Evolutionary conservation across 2,888 invertebrate species (phyloP).

Genomic region (Carpatolechia fugitivella): DNA sequence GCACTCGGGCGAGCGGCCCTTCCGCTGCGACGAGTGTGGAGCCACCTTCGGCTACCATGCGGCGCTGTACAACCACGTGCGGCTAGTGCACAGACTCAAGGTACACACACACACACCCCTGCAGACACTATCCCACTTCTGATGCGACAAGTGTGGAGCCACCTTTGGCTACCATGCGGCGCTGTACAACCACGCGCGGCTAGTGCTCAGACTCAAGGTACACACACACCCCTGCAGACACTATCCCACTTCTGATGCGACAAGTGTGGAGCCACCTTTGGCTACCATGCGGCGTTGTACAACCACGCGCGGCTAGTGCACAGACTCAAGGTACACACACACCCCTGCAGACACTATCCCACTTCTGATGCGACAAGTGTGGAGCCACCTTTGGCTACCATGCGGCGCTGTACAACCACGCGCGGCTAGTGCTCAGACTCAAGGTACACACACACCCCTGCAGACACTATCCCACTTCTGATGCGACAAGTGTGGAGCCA

Average conservation of each 20-base stretch:
- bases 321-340: constrained; percentile 35
- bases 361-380: constrained; percentile 42
- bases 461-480: constrained; percentile 24
- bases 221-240: not conserved
- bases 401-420: constrained; percentile 62
- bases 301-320: constrained; percentile 60
- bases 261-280: constrained; percentile 48
- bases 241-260: constrained; percentile 34
- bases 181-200: constrained; percentile 56
- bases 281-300: constrained; percentile 57
- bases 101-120: constrained; percentile 22
- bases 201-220: constrained; percentile 50
- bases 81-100: constrained; percentile 48
- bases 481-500: constrained; percentile 44
- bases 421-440: constrained; percentile 45
- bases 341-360: not conserved
- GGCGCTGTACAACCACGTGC: constrained; percentile 59
- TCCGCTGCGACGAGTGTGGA: constrained; percentile 42
- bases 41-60: constrained; percentile 57
- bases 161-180: constrained; percentile 58
- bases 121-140: constrained; percentile 24
- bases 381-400: constrained; percentile 53
- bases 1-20: constrained; percentile 58
- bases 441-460: constrained; percentile 32
- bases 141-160: constrained; percentile 43